Conservation (phyloP, 1,140 invertebrate genomes). For the Camponotus floridanus region DNA sequence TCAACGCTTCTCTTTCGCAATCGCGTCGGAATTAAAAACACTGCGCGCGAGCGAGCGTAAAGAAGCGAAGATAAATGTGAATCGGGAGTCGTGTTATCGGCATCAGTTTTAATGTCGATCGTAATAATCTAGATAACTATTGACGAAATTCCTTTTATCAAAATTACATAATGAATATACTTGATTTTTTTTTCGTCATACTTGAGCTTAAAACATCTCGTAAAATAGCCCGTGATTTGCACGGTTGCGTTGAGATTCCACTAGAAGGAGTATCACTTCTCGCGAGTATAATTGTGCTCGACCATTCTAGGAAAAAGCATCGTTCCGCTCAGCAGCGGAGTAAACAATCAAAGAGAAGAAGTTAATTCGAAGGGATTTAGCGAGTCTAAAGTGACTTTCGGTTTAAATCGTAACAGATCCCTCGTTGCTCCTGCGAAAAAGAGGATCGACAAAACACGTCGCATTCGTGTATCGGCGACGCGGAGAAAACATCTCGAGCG, state of each 20-base stretch:
- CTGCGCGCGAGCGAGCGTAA: background rate
- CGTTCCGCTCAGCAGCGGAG: background rate
- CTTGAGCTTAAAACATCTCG: background rate
- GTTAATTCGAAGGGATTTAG: conserved; percentile 33
- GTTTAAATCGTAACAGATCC: background rate
- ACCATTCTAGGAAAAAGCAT: conserved; percentile 26
- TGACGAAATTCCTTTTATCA: background rate
- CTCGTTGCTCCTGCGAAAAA: background rate
- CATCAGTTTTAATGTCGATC: background rate
- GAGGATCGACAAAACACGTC: conserved; percentile 15
- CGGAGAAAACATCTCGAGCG: background rate
- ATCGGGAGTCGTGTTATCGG: background rate
- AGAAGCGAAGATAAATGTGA: background rate
- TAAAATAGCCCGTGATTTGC: conserved; percentile 8
- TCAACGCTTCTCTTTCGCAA: background rate
- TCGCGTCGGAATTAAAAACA: conserved; percentile 3
- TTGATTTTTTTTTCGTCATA: background rate
- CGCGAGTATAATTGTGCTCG: conserved; percentile 20
- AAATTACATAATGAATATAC: background rate
- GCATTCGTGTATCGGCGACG: background rate
- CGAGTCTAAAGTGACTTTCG: conserved; percentile 11
- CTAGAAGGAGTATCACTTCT: conserved; percentile 11
- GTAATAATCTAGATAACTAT: background rate
- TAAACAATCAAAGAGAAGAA: conserved; percentile 21
- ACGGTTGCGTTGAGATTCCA: background rate